Conservation (phyloP, 2,888 invertebrate genomes). For the Lasioglossum leucozonium region DNA sequence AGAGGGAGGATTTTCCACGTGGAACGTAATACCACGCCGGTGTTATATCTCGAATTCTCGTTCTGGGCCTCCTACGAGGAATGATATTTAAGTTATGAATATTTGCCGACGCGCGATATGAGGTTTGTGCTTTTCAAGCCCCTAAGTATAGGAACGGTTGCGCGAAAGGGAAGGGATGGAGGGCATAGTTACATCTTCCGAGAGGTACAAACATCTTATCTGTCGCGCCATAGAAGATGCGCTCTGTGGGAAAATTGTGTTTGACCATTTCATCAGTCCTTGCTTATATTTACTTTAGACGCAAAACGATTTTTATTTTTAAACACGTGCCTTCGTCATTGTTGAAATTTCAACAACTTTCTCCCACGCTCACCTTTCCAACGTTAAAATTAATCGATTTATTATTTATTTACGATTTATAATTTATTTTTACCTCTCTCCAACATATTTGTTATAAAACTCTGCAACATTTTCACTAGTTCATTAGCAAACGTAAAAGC, state of each 20-base stretch:
- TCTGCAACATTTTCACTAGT: too few species aligned
- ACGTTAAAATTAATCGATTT: too few species aligned
- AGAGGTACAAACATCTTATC: slow-evolving; percentile 35
- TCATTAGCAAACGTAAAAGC: too few species aligned
- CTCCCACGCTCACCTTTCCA: too few species aligned
- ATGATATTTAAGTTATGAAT: slow-evolving; percentile 82
- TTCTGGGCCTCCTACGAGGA: slow-evolving; percentile 53
- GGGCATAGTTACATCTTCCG: slow-evolving; percentile 28
- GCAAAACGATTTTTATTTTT: background rate
- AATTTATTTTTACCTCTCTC: too few species aligned
- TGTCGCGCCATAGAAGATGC: background rate
- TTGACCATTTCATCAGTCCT: background rate
- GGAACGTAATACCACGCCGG: slow-evolving; percentile 69
- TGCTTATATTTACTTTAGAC: background rate
- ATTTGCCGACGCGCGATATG: slow-evolving; percentile 82
- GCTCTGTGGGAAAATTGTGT: slow-evolving; percentile 11
- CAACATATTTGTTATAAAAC: too few species aligned
- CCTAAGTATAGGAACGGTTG: slow-evolving; percentile 65
- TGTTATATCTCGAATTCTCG: slow-evolving; percentile 66
- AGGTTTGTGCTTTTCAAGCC: slow-evolving; percentile 80
- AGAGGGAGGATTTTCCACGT: slow-evolving; percentile 44
- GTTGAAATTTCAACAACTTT: background rate
- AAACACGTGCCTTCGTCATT: background rate
- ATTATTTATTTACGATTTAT: too few species aligned
- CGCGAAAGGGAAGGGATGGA: slow-evolving; percentile 5